Evolutionary conservation across 2,888 invertebrate species (phyloP), one percentile per base, ranked within the genome.

Genomic region (Mellilla xanthometata): DNA sequence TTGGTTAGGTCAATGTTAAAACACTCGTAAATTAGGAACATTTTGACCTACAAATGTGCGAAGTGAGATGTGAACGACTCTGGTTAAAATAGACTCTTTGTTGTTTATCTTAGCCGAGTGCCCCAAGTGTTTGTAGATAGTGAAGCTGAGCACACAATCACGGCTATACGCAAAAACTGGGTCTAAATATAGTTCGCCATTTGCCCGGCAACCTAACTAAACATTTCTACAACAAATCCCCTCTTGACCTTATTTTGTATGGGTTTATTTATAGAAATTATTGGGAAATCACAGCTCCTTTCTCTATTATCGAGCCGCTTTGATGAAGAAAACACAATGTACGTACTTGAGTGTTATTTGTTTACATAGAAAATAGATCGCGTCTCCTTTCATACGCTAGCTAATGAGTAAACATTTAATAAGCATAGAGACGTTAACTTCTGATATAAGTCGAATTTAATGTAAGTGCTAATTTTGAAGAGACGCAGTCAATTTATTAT

Each of bases 141-240:
- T 47, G 15, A 26, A 32, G 29, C 38, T 15, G 26, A 30, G 38
- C 41, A 42, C 41, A 48, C 47, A 42, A 41, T 22, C 47, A 38
- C 41, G 9, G 38, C 33, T 41, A 19, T 26, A 27, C 23, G 38
- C 34, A 48, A 48, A 48, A 48, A 41, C 15, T 38, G 23, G 38
- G 33, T 38, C 47, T 48, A 48, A 48, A 48, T 42, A 48, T 48
- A 48, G 38, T 33, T 41, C 33, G 47, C 32, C 47, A 47, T 47
- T 47, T 47, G 36, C 30, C 35, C 40, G n/a, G 24, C n/a, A 24
- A 5, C 24, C 8, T n/a, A 24, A 28, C 24, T 46, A 34, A 46
- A 46, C 39, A 34, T 35, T 46, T 34, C 45, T 46, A 30, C 34
- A 46, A 33, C 29, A 30, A 33, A 32, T 35, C n/a, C 33, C 23